Conservation (phyloP, 2,888 invertebrate species). For the Eulithis testata region DNA sequence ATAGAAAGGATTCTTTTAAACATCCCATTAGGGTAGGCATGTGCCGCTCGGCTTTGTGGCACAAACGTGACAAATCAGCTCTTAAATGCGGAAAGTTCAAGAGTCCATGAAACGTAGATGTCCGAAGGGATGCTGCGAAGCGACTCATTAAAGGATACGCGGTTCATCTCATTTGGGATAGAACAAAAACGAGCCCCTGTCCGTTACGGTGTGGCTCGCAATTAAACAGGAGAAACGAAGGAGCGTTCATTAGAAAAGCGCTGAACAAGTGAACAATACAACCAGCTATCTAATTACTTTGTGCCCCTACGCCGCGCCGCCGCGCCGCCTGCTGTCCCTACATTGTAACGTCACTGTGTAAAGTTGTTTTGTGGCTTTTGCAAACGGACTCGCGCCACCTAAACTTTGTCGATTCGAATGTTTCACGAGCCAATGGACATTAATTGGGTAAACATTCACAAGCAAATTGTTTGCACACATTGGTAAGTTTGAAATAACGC, state of each 20-base stretch:
- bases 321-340: conserved; percentile 57
- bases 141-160: conserved; percentile 74
- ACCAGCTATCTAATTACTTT: conserved; percentile 77
- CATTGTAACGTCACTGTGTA: conserved; percentile 66
- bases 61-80: conserved; percentile 45
- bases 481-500: conserved; percentile 24
- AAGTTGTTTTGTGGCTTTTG: conserved; percentile 74
- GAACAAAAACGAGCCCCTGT: conserved; percentile 75
- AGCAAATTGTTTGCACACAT: conserved; percentile 38
- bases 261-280: conserved; percentile 77
- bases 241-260: conserved; percentile 73
- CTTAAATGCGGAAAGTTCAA: conserved; percentile 48
- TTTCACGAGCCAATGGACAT: conserved; percentile 48
- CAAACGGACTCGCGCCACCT: conserved; percentile 56
- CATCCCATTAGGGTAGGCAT: conserved; percentile 40
- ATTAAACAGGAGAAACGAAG: conserved; percentile 72
- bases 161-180: conserved; percentile 68
- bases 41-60: conserved; percentile 35
- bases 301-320: conserved; percentile 57
- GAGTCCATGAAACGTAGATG: conserved; percentile 52
- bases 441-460: conserved; percentile 48
- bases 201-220: conserved; percentile 75
- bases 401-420: conserved; percentile 59
- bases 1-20: conserved; percentile 36
- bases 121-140: conserved; percentile 48